Conservation (phyloP, 2,113 vertebrate species). For the Menura novaehollandiae region DNA sequence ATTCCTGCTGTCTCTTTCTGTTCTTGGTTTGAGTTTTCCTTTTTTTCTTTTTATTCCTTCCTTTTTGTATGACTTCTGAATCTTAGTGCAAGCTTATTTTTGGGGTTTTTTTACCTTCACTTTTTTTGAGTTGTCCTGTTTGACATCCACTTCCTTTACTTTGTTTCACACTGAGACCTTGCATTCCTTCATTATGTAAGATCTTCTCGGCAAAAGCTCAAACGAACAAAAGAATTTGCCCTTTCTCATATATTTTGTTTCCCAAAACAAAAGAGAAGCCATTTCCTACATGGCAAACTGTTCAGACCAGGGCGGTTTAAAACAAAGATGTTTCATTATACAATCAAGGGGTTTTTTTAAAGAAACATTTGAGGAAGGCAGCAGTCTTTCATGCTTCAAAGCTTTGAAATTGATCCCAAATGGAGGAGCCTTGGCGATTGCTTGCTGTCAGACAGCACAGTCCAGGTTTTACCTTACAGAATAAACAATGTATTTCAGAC, state of each 20-base stretch:
- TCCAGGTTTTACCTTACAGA: not conserved
- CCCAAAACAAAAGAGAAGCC: not conserved
- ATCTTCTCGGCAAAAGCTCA: not conserved
- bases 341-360: not conserved
- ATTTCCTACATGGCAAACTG: not conserved
- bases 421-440: not conserved
- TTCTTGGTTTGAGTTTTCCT: conserved; percentile 54
- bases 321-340: not conserved
- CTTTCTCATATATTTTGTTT: conserved; percentile 11
- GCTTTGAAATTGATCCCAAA: not conserved
- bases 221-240: not conserved
- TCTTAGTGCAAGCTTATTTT: conserved; percentile 35
- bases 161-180: not conserved
- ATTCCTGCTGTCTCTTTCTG: conserved; percentile 45
- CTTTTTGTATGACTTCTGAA: conserved; percentile 16
- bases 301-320: not conserved
- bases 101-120: not conserved
- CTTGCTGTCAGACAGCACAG: not conserved
- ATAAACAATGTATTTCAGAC: not conserved
- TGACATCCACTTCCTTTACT: not conserved
- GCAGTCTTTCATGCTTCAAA: not conserved
- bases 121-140: conserved; percentile 17
- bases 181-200: not conserved
- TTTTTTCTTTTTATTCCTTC: conserved; percentile 13
- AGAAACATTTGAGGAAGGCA: not conserved